phyloP scores from a whole-genome alignment of 1,140 invertebrate genomes.

The Leptinotarsa lineolata region DNA sequence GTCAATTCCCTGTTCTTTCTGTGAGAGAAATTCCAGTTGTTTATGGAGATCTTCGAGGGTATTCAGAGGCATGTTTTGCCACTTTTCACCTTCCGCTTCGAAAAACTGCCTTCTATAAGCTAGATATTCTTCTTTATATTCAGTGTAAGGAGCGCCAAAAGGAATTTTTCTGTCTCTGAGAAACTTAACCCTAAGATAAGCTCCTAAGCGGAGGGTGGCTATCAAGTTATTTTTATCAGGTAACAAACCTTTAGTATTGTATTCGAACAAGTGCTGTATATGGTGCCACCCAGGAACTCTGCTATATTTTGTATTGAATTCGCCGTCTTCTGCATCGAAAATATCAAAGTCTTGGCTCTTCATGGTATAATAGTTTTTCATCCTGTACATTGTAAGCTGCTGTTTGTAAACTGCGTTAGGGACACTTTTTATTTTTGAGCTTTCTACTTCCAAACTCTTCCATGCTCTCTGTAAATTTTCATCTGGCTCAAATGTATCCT shows the following conservation, averaged over 20 bases:
- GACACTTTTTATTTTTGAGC: neutral
- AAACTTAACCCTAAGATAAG: slow-evolving; percentile 29
- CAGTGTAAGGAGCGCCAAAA: slow-evolving; percentile 22
- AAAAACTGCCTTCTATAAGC: slow-evolving; percentile 33
- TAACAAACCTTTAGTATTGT: slow-evolving; percentile 36
- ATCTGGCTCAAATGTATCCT: neutral
- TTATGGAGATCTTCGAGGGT: slow-evolving; percentile 29
- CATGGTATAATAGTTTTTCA: slow-evolving; percentile 22
- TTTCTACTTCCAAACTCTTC: slow-evolving; percentile 17
- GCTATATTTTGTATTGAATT: slow-evolving; percentile 37
- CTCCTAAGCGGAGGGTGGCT: slow-evolving; percentile 30
- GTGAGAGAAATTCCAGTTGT: slow-evolving; percentile 5
- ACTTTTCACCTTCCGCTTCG: slow-evolving; percentile 33
- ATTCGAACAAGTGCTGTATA: slow-evolving; percentile 32
- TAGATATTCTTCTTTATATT: slow-evolving; percentile 31
- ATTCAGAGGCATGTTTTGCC: slow-evolving; percentile 41
- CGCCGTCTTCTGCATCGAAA: slow-evolving; percentile 35
- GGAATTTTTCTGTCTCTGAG: slow-evolving; percentile 31
- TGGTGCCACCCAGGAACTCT: slow-evolving; percentile 30
- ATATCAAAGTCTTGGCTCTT: slow-evolving; percentile 21
- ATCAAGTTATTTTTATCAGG: slow-evolving; percentile 36
- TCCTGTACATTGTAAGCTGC: slow-evolving; percentile 14
- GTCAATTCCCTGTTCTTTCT: neutral
- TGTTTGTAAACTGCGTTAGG: slow-evolving; percentile 20
- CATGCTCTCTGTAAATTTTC: neutral